Conservation (phyloP, 2,113 vertebrate genomes). For the Sceloporus undulatus region DNA sequence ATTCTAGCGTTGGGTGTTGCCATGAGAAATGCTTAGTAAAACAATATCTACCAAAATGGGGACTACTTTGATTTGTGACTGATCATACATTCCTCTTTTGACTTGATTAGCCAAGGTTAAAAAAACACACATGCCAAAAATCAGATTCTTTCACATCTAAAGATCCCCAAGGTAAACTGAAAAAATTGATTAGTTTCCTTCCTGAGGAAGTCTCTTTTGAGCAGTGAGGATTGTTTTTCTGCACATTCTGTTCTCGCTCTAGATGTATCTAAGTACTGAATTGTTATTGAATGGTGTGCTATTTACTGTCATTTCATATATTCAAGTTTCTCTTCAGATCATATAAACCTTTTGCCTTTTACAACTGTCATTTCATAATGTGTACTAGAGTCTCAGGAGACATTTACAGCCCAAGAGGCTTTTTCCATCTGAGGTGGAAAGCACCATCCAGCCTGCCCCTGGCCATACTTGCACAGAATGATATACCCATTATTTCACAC, state of each 20-base stretch:
- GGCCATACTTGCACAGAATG: not conserved
- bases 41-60: not conserved
- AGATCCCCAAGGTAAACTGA: not conserved
- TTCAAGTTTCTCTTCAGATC: too few species aligned
- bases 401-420: not conserved
- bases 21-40: not conserved
- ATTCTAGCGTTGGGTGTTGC: not conserved
- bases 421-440: not conserved
- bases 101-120: too few species aligned
- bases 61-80: too few species aligned
- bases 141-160: not conserved
- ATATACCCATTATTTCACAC: not conserved
- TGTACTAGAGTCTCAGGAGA: not conserved
- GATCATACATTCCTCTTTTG: not conserved
- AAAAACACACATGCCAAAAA: not conserved
- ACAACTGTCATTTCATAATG: not conserved
- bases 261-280: not conserved
- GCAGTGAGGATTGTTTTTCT: not conserved
- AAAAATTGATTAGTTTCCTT: conserved; percentile 4
- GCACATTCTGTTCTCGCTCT: not conserved
- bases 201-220: conserved; percentile 8
- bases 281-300: not conserved
- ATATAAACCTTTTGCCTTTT: too few species aligned
- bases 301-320: not conserved
- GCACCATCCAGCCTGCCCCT: too few species aligned